These are phyloP conservation scores for Diabrotica undecimpunctata DNA, from an alignment of 1,140 invertebrate genomes.

Conservation along the genomic window DNA sequence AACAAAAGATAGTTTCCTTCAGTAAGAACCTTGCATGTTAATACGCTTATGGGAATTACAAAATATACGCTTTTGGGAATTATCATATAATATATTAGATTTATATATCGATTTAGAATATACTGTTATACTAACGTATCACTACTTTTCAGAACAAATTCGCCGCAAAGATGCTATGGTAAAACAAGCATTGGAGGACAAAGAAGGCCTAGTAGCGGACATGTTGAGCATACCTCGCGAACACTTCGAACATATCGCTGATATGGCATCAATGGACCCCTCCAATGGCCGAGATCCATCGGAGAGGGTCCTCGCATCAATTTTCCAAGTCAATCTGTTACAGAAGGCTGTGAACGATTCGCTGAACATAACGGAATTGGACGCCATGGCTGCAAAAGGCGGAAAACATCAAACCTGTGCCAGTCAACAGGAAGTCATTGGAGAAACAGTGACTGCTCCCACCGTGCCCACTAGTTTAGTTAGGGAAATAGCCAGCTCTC, in stretches of 20 bases:
- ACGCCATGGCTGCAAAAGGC: conserved; percentile 44
- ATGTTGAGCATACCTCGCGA: conserved; percentile 71
- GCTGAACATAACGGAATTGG: conserved; percentile 51
- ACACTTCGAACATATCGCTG: conserved; percentile 64
- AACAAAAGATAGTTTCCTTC: too few relatives aligned
- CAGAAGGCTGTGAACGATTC: conserved; percentile 51
- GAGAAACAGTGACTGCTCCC: conserved; percentile 18
- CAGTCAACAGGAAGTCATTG: conserved; percentile 30
- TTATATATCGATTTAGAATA: too few relatives aligned
- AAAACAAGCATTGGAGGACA: conserved; percentile 67
- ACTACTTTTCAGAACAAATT: conserved; percentile 58
- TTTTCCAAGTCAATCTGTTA: conserved; percentile 57
- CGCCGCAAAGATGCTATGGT: conserved; percentile 70
- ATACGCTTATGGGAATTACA: too few relatives aligned
- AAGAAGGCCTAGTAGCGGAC: conserved; percentile 70
- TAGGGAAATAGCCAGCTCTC: conserved; percentile 51
- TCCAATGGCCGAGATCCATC: conserved; percentile 58
- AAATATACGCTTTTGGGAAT: too few relatives aligned
- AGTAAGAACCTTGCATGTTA: too few relatives aligned
- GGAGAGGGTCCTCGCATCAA: conserved; percentile 67
- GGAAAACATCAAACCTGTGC: conserved; percentile 36
- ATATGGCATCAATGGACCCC: conserved; percentile 56
- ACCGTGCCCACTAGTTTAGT: conserved; percentile 52
- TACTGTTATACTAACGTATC: too few relatives aligned
- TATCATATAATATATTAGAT: too few relatives aligned